Conservation (phyloP, 2,797 vertebrate species). For the Myotis findleyi region DNA sequence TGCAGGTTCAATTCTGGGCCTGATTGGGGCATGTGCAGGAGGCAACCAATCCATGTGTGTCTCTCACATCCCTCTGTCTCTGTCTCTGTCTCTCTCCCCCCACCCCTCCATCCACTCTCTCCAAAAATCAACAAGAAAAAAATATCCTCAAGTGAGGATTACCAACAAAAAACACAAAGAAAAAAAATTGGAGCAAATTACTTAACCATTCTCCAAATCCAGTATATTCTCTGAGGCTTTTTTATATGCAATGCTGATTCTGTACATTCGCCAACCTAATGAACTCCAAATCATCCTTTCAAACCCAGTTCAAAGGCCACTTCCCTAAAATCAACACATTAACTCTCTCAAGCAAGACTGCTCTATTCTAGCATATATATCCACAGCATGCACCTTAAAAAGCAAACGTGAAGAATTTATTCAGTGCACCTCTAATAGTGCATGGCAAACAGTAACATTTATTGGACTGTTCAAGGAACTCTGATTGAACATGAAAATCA, state of each 20-base stretch:
- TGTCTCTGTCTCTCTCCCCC: no score
- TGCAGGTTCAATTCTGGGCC: no score
- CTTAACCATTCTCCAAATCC: slow-evolving; percentile 18
- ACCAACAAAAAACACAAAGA: background rate
- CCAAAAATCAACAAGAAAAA: no score
- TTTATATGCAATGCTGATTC: background rate
- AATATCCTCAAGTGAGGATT: no score
- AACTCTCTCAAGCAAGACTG: background rate
- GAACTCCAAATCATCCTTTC: slow-evolving; percentile 36
- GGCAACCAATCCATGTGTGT: background rate
- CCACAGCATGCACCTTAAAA: background rate
- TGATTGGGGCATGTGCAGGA: background rate
- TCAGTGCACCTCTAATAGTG: background rate
- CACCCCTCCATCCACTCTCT: no score
- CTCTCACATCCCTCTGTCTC: no score
- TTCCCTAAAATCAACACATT: slow-evolving; percentile 33
- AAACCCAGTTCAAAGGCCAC: background rate
- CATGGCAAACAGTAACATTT: background rate
- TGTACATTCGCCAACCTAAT: background rate
- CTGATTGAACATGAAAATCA: background rate
- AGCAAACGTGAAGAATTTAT: slow-evolving; percentile 31
- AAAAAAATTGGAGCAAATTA: background rate
- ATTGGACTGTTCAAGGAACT: background rate
- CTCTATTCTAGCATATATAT: background rate
- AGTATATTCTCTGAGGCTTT: background rate